phyloP scores from a whole-genome alignment of 2,113 vertebrate genomes.

The Hippopotamus amphibius region DNA sequence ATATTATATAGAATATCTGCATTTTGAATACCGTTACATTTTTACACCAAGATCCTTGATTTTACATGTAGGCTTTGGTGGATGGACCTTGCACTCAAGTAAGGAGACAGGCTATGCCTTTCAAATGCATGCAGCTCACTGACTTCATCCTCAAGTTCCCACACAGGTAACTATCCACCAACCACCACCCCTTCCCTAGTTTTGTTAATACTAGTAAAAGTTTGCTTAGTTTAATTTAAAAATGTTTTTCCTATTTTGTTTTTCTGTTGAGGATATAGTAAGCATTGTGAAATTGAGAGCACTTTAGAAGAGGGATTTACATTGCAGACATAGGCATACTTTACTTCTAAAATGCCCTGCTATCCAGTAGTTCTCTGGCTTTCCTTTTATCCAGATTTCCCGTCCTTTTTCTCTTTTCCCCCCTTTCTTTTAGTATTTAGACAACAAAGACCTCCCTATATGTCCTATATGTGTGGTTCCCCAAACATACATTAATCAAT shows the following conservation, averaged over 20 bases:
- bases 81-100: slow-evolving; percentile 97
- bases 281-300: background rate
- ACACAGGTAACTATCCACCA: slow-evolving; percentile 88
- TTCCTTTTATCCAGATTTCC: background rate
- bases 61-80: slow-evolving; percentile 90
- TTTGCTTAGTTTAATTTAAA: background rate
- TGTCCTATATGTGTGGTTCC: background rate
- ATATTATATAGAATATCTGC: background rate
- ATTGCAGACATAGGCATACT: background rate
- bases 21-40: background rate
- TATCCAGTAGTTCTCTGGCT: background rate
- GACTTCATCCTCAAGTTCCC: slow-evolving; percentile 98
- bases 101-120: slow-evolving; percentile 96
- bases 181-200: no score
- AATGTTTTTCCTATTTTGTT: background rate
- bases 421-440: background rate
- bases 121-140: slow-evolving; percentile 93
- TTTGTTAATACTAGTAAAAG: rapidly evolving
- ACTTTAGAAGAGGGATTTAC: background rate
- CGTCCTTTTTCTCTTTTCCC: background rate
- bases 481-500: background rate
- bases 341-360: background rate
- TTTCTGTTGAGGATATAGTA: background rate
- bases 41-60: background rate
- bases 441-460: background rate